phyloP scores from a whole-genome alignment of 2,797 vertebrate genomes.

The Simalia tracyae region DNA sequence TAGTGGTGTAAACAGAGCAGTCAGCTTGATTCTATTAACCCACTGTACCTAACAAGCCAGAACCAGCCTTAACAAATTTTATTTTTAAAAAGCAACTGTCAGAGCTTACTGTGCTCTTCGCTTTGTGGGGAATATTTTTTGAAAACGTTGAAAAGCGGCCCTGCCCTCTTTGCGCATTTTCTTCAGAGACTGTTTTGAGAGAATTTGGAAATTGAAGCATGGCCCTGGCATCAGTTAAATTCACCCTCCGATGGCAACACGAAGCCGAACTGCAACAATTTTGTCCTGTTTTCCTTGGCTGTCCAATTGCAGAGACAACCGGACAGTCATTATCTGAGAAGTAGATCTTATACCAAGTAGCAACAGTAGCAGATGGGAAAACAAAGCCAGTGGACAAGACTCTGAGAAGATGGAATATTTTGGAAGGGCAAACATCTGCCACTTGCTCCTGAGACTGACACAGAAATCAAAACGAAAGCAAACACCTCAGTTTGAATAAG shows the following conservation, averaged over 20 bases:
- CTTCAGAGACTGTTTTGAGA: neutral
- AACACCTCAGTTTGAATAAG: constrained; percentile 45
- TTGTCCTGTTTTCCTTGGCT: neutral
- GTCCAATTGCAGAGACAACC: neutral
- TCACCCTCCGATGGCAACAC: neutral
- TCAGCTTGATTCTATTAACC: neutral
- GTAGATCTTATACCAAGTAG: no score
- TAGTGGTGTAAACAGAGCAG: neutral
- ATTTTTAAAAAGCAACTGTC: neutral
- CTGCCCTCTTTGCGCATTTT: no score
- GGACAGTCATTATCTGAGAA: neutral
- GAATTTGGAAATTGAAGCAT: neutral
- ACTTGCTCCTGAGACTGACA: neutral
- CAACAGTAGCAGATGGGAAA: neutral
- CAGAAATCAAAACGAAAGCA: neutral
- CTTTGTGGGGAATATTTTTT: neutral
- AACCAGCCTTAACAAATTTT: constrained; percentile 14
- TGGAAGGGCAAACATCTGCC: neutral
- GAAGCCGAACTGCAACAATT: neutral
- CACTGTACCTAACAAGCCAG: neutral
- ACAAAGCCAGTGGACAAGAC: neutral
- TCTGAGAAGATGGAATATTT: neutral
- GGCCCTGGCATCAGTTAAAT: neutral
- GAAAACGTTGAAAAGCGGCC: neutral
- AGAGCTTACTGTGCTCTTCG: neutral